Conservation (phyloP, 2,888 invertebrate genomes). For the Nephrotoma flavescens region DNA sequence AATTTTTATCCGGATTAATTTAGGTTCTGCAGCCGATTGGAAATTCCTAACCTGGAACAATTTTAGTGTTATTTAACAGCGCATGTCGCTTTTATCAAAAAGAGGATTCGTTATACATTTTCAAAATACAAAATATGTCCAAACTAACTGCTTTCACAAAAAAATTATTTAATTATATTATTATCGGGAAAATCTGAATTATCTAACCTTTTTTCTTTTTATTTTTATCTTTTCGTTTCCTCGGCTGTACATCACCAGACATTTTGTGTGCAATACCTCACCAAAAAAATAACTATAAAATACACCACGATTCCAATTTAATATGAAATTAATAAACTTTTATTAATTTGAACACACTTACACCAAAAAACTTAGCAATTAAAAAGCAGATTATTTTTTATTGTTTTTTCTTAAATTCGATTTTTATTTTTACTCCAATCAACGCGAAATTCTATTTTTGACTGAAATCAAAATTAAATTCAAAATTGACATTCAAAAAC, state of each 20-base stretch:
- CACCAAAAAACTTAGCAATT: background rate
- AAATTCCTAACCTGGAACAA: too few species aligned
- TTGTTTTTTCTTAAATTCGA: background rate
- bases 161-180: background rate
- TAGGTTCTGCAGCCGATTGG: too few species aligned
- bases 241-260: slow-evolving; percentile 78
- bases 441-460: background rate
- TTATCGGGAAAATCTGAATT: background rate
- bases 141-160: background rate
- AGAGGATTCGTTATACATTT: background rate
- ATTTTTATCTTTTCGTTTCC: slow-evolving; percentile 69
- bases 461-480: background rate
- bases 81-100: background rate
- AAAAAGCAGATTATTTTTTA: background rate
- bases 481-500: background rate
- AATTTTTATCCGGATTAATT: background rate
- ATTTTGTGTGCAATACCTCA: slow-evolving; percentile 35
- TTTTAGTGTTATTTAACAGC: background rate
- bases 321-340: background rate
- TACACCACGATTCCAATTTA: background rate
- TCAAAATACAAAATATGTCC: background rate
- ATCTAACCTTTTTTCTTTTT: slow-evolving; percentile 55
- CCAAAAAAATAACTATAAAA: background rate
- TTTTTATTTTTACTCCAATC: background rate
- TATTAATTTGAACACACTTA: background rate